Evolutionary conservation across 2,113 vertebrate genomes (phyloP).

Genomic region (Muscicapa adusta): DNA sequence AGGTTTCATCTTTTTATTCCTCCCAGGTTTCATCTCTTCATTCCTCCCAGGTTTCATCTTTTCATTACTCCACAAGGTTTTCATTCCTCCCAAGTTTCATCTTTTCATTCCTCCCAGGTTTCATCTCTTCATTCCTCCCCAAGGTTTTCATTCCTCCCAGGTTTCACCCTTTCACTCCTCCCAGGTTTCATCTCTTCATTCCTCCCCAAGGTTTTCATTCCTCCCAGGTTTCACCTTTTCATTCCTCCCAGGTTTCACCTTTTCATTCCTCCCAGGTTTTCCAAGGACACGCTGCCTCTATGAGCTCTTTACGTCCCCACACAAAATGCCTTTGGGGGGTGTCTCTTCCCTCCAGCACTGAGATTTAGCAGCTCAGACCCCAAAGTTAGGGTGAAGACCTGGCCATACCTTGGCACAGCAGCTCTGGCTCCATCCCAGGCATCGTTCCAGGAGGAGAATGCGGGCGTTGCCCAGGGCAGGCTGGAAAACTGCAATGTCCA

Average conservation of each 20-base stretch:
- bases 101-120: too few relatives aligned
- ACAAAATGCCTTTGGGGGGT: background rate
- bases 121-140: too few relatives aligned
- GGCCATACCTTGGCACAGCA: background rate
- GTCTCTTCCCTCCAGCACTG: background rate
- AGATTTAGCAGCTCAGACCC: background rate
- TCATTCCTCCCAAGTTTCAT: too few relatives aligned
- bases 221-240: too few relatives aligned
- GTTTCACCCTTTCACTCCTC: too few relatives aligned
- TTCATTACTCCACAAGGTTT: too few relatives aligned
- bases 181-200: too few relatives aligned
- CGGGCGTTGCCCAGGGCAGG: background rate
- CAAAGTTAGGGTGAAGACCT: background rate
- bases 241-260: too few relatives aligned
- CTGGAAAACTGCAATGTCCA: fast-evolving
- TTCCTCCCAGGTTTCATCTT: too few relatives aligned
- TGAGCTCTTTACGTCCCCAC: fast-evolving
- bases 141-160: too few relatives aligned
- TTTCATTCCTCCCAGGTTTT: background rate
- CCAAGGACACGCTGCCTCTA: fast-evolving
- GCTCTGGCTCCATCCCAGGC: background rate
- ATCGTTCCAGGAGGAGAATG: fast-evolving
- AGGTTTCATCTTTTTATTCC: background rate
- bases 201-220: too few relatives aligned
- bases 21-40: too few relatives aligned